Base-by-base conservation (phyloP, 2,888 invertebrate genomes). In the Pocota personata region DNA sequence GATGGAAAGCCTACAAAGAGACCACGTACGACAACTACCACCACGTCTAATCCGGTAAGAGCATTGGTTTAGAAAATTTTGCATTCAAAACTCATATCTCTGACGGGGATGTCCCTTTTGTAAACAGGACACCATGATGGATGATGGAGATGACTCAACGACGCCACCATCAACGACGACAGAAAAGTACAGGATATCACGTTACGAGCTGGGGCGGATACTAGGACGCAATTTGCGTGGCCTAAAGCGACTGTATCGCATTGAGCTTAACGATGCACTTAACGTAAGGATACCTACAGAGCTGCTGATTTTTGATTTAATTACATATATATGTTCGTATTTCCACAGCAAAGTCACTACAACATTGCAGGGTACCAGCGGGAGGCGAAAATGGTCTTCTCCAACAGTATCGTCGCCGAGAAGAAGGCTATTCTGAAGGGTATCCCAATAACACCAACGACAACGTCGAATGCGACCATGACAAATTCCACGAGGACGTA, bases 171-270 rank as follows among this genome's bases (percentile, higher is more conserved):
- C 90, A 3, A 89, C 88, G 37, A 92, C 92, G 1, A 92, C 92
- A 0, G 92, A 92, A 76, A 84, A 87, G 8, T 92, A 90, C 88
- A 87, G 89, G 24, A 91, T 92, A 46, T 90, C 92, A 2, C 90
- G 92, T 8, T 91, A 91, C 83, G 92, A 93, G 73, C 82, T 92
- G 67, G 92, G 92, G 2, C 89, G 90, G 8, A 91, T 93, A 64
- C 79, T 91, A 32, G 92, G 91, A 3, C 90, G 92, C 5, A 93
- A 93, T 87, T 92, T 90, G 57, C 90, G 92, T 6, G 92, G 92
- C 2, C 87, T 92, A 0, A 89, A 92, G 62, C 92, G 91, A 71
- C 67, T 93, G 77, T 89, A 90, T 8, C 88, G 90, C 69, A 89
- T 89, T 64, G 92, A 93, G 87, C 88, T 92, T 46, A 88, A 89